Evolutionary conservation across 2,113 vertebrate species (phyloP), one percentile per base, ranked within the genome.

Genomic region (Chaenogobius annularis): DNA sequence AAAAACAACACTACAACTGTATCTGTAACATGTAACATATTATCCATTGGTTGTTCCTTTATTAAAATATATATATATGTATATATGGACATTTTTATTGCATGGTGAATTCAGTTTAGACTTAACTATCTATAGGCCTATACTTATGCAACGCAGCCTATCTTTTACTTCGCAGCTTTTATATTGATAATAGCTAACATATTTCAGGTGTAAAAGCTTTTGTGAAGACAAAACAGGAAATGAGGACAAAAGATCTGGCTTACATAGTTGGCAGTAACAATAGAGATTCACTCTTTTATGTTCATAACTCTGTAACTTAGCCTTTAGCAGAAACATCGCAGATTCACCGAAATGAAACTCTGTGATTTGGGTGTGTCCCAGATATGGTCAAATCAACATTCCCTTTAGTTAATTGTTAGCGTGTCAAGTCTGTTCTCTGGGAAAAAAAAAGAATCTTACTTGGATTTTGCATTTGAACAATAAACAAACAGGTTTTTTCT

Each of bases 401-500:
- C 37, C 31, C 17, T 37, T 35, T 40, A 3, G 7, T 40, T 0
- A 37, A 10, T 5, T 61, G 26, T 56, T 12, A 23, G 54, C 12
- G 13, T 22, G 20, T 6, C 11, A 26, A 26, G 10, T 31, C 35
- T 10, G 31, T 40, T 19, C 15, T 35, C 35, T 43, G 19, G n/a
- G n/a, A n/a, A n/a, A 7, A 63, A 63, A 8, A 11, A n/a, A 5
- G 1, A 14, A 11, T 35, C 15, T 37, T 37, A 47, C 50, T 40
- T 59, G 26, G 56, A 67, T 44, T 52, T 61, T 48, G n/a, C 7
- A 46, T 70, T 7, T 59, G 40, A 31, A 56, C 9, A 0, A 31
- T 73, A 22, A 58, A 52, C 17, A 1, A 68, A 76, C 64, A 66
- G 67, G 67, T 74, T 73, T 22, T 35, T 68, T 62, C 44, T 10